Evolutionary conservation across 2,888 invertebrate species (phyloP).

Genomic region (Macrosiphum euphorbiae): DNA sequence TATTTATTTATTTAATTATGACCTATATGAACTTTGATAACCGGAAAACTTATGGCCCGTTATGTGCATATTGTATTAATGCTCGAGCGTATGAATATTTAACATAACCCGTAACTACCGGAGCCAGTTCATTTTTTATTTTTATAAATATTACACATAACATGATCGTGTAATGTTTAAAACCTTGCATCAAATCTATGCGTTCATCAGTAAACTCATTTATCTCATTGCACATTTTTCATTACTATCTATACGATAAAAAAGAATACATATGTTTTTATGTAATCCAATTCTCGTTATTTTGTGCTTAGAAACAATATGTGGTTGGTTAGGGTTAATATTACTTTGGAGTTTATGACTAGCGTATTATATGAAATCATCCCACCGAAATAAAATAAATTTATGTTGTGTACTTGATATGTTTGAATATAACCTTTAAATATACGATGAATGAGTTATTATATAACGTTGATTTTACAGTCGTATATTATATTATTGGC

Average conservation of each 20-base stretch:
- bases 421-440: neutral
- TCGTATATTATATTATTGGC: neutral
- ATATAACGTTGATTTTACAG: neutral
- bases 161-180: neutral
- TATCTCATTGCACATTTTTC: constrained; percentile 10
- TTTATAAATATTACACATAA: neutral
- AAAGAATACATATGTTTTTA: neutral
- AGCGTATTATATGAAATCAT: neutral
- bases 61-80: neutral
- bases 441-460: neutral
- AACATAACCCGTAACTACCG: neutral
- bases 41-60: neutral
- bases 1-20: constrained; percentile 41
- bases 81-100: constrained; percentile 20
- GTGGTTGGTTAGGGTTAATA: constrained; percentile 1
- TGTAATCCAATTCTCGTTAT: neutral
- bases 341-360: neutral
- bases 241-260: neutral
- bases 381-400: neutral
- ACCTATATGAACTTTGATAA: constrained; percentile 44
- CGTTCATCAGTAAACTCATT: neutral
- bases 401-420: neutral
- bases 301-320: neutral
- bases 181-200: neutral
- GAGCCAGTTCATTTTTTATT: constrained; percentile 15